Evolutionary conservation across 2,888 invertebrate genomes (phyloP).

Genomic region (Lasioglossum pauxillum): DNA sequence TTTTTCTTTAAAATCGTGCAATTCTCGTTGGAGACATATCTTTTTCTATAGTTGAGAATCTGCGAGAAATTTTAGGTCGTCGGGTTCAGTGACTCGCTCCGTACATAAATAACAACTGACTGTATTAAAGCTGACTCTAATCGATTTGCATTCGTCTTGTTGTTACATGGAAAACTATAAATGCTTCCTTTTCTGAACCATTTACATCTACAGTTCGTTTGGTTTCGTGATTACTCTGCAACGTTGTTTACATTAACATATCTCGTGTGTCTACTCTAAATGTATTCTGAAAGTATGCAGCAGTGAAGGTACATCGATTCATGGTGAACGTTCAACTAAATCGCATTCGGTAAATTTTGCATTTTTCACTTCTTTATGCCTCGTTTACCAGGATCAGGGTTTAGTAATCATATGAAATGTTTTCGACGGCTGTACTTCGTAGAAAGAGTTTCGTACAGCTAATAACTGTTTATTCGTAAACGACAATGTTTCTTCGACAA

Average conservation of each 20-base stretch:
- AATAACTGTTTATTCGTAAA: constrained; percentile 29
- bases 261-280: constrained; percentile 32
- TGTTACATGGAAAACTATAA: constrained; percentile 46
- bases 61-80: background rate
- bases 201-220: constrained; percentile 47
- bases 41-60: background rate
- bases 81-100: background rate
- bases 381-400: constrained; percentile 27
- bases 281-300: constrained; percentile 42
- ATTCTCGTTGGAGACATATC: background rate
- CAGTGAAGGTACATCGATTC: constrained; percentile 33
- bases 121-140: constrained; percentile 38
- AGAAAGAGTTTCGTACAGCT: constrained; percentile 36
- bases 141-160: constrained; percentile 22
- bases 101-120: constrained; percentile 45
- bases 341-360: constrained; percentile 19
- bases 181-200: constrained; percentile 38
- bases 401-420: constrained; percentile 44
- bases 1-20: background rate
- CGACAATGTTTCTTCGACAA: constrained; percentile 32
- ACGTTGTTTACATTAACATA: constrained; percentile 41
- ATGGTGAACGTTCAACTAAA: constrained; percentile 32
- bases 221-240: constrained; percentile 40
- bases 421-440: constrained; percentile 37
- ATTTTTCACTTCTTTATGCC: constrained; percentile 43